Evolutionary conservation across 1,140 invertebrate genomes (phyloP), one percentile per base, ranked within the genome.

Genomic region (Heterodera carotae): DNA sequence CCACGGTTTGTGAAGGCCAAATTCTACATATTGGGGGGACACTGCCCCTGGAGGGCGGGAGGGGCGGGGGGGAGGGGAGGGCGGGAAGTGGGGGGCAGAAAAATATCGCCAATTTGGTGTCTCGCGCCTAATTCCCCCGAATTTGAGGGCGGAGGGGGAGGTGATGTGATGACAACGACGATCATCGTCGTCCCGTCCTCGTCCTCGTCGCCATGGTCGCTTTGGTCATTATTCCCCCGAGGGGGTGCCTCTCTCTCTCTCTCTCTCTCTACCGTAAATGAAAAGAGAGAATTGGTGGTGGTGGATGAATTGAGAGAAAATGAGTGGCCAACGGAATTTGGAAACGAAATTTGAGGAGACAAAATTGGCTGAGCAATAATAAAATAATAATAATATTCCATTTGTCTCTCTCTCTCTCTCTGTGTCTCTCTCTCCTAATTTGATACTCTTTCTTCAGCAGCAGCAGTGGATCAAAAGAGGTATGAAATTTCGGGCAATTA

Each of bases 71-170:
- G 53, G 39, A 27, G 53, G 31, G 31, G 53, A 31, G 48, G 25
- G 48, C 8, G 27, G 33, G 25, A 10, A n/a, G 7, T 10, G 59
- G 59, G 59, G 22, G 27, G 62, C 59, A 22, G 10, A 43, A 48
- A 74, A 74, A 74, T 74, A 74, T 53, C 62, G 71, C 71, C 71
- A 74, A 74, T 74, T 74, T 74, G 62, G 53, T 22, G 29, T 31
- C 7, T 60, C 12, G 53, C 33, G 12, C 18, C 22, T 72, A 53
- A 72, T 72, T 72, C 70, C 60, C 70, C 33, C 33, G 29, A 59
- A 72, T 48, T 73, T 66, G 1, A 10, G 27, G 62, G 62, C 10
- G 62, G 27, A 25, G 62, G 25, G 33, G 62, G 27, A 27, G 18
- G 10, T 29, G 25, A 10, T 15, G 59, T 10, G 62, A 27, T 10